Evolutionary conservation across 2,113 vertebrate genomes (phyloP).

Genomic region (Sander vitreus): DNA sequence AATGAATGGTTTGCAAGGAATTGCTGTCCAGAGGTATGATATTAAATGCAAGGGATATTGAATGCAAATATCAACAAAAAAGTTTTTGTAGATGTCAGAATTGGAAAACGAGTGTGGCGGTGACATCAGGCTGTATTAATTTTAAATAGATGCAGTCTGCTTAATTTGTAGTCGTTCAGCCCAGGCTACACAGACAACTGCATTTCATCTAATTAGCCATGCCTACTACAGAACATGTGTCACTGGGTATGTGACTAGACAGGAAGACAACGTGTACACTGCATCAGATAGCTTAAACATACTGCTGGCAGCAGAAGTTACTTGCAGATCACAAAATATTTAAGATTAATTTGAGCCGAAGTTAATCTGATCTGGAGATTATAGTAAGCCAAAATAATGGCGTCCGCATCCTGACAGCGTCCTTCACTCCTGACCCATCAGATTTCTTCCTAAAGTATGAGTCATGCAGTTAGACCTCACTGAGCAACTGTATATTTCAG

Average conservation of each 20-base stretch:
- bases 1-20: constrained; percentile 45
- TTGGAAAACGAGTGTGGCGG: constrained; percentile 29
- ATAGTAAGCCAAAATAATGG: constrained; percentile 56
- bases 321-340: constrained; percentile 45
- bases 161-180: constrained; percentile 63
- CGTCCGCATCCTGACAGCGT: constrained; percentile 37
- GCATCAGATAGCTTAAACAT: constrained; percentile 33
- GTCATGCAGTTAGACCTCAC: constrained; percentile 39
- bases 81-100: constrained; percentile 21
- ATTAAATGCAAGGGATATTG: constrained; percentile 41
- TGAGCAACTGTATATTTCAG: background rate
- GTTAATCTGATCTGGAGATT: constrained; percentile 65
- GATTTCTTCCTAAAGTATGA: constrained; percentile 36
- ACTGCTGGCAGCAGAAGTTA: constrained; percentile 33
- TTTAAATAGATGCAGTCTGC: constrained; percentile 50
- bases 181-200: constrained; percentile 56
- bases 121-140: constrained; percentile 56
- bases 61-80: constrained; percentile 63
- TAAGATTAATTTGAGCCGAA: constrained; percentile 60
- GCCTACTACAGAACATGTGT: constrained; percentile 46
- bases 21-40: constrained; percentile 11
- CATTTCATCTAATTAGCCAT: constrained; percentile 68
- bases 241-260: constrained; percentile 33
- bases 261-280: constrained; percentile 18
- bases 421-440: constrained; percentile 48